These are phyloP conservation scores for Silurus meridionalis DNA, from an alignment of 2,113 vertebrate genomes.

Conservation along the genomic window DNA sequence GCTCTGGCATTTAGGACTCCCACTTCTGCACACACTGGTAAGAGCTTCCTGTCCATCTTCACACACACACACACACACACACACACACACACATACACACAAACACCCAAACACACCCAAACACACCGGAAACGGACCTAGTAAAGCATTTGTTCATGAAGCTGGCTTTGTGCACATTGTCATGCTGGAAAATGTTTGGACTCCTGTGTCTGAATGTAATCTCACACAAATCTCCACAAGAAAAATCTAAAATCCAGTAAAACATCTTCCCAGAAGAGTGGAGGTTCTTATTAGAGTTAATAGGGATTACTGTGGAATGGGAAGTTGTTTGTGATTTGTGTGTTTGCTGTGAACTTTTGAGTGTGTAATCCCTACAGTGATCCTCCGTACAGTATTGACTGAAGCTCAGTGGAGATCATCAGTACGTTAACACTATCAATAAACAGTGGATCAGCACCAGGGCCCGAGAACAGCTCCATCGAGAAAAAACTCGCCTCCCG, in stretches of 20 bases:
- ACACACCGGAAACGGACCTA: too few species aligned
- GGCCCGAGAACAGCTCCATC: not conserved
- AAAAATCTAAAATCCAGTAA: too few species aligned
- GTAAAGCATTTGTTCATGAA: too few species aligned
- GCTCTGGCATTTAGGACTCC: constrained; percentile 34
- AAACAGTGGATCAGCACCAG: not conserved
- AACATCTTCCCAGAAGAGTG: too few species aligned
- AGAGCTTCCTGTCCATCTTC: not conserved
- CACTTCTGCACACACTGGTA: constrained; percentile 39
- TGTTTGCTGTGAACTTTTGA: not conserved
- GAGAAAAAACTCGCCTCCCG: not conserved
- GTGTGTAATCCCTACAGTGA: not conserved
- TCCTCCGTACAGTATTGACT: not conserved
- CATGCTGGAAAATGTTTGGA: too few species aligned
- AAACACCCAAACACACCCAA: not conserved
- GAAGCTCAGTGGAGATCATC: not conserved
- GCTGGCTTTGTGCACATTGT: too few species aligned
- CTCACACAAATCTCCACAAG: too few species aligned
- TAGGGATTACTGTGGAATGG: too few species aligned
- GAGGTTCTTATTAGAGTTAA: too few species aligned
- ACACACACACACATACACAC: not conserved
- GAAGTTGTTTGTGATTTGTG: too few species aligned
- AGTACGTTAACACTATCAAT: not conserved
- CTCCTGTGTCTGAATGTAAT: too few species aligned
- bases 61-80: not conserved